These are phyloP conservation scores for Acanthopagrus latus DNA, from an alignment of 2,797 vertebrate species.

Conservation along the genomic window DNA sequence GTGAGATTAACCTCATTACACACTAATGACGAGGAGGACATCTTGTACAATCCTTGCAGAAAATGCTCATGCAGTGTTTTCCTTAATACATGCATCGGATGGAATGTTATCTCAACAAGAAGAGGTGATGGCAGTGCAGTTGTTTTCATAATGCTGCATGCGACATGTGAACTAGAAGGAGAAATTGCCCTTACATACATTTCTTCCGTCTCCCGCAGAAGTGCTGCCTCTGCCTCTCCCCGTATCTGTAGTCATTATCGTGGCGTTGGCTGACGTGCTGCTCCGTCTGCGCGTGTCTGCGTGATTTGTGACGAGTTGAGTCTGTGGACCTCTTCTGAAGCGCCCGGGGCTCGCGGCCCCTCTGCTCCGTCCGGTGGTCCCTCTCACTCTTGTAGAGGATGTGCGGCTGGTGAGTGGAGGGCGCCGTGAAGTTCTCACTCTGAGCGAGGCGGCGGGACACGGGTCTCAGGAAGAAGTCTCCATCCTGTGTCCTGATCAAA, in stretches of 20 bases:
- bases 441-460: slow-evolving; percentile 82
- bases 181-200: slow-evolving; percentile 93
- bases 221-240: slow-evolving; percentile 85
- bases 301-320: slow-evolving; percentile 19
- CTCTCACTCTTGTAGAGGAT: slow-evolving; percentile 88
- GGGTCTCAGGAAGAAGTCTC: slow-evolving; percentile 91
- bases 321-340: slow-evolving; percentile 60
- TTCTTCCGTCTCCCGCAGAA: slow-evolving; percentile 95
- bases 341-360: background rate
- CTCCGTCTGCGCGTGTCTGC: slow-evolving; percentile 1
- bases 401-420: slow-evolving; percentile 85
- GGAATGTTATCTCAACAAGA: slow-evolving; percentile 14
- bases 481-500: slow-evolving; percentile 90
- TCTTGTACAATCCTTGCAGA: slow-evolving; percentile 12
- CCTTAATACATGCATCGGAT: background rate
- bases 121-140: background rate
- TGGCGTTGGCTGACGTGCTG: slow-evolving; percentile 35
- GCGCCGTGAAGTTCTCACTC: slow-evolving; percentile 76
- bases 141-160: background rate
- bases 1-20: slow-evolving; percentile 5
- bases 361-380: slow-evolving; percentile 14
- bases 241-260: slow-evolving; percentile 59
- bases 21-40: slow-evolving; percentile 3
- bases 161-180: slow-evolving; percentile 56
- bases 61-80: background rate